Base-by-base conservation (phyloP, 2,888 invertebrate species). In the Neoascia interrupta region DNA sequence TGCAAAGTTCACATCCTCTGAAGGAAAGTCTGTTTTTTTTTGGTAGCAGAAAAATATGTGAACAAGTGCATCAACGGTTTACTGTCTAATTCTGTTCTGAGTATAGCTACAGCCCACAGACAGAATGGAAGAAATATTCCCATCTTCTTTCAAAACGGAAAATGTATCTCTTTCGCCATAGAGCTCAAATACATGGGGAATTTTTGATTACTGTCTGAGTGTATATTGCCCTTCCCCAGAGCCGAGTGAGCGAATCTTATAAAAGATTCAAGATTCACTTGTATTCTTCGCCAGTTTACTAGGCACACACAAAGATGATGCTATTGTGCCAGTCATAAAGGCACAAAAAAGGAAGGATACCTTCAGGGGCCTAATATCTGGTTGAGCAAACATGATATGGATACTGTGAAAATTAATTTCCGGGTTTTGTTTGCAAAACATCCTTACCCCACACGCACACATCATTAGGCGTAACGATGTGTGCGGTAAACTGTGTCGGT, bases 351-450 rank as follows among this genome's bases (percentile, higher is more conserved):
- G 15, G 23, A 36, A 19, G 2, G 13, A 43, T 16, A 23, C 5
- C 49, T 45, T 26, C 5, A 21, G 69, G 51, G 11, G 19, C 13
- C 19, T 39, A 39, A 54, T 41, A 61, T 68, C 31, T 51, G 60
- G 45, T 19, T 31, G 11, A 41, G 34, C 49, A 41, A 56, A 41
- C 61, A 34, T 34, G 19, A 47, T 45, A 45, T 39, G 63, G 61
- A 47, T 56, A 23, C 49, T 36, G 72, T 41, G 56, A 36, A 54
- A 72, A 36, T 63, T 56, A 72, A 72, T 72, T 72, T 72, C 56
- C 72, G 54, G 39, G 41, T 26, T 72, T 72, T 72, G 56, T 56
- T 72, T 56, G 16, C 61, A 61, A 41, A 47, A 49, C 36, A 51
- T 21, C 43, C 26, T 15, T 47, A n/a, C 16, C 31, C 21, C 8